Evolutionary conservation across 1,140 invertebrate genomes (phyloP).

Genomic region (Hyles euphorbiae): DNA sequence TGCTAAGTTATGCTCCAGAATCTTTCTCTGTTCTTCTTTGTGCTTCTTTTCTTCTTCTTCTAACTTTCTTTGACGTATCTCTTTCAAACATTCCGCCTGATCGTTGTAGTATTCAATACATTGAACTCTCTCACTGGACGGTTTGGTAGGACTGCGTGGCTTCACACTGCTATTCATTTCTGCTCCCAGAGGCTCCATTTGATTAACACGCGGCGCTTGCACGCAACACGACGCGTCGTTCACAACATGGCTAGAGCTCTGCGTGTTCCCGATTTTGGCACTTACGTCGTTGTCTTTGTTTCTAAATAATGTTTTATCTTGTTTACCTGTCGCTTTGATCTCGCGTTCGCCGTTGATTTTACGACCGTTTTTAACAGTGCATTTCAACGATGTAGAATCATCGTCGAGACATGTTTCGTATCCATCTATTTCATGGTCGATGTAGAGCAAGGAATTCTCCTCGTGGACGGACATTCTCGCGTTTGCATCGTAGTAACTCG

Average conservation of each 20-base stretch:
- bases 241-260: slow-evolving; percentile 38
- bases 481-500: slow-evolving; percentile 49
- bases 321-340: slow-evolving; percentile 66
- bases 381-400: slow-evolving; percentile 56
- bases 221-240: slow-evolving; percentile 45
- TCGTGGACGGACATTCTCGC: slow-evolving; percentile 59
- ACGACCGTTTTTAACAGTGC: slow-evolving; percentile 55
- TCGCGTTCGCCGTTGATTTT: slow-evolving; percentile 58
- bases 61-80: slow-evolving; percentile 59
- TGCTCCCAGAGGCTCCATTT: slow-evolving; percentile 67
- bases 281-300: slow-evolving; percentile 56
- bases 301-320: slow-evolving; percentile 53
- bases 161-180: slow-evolving; percentile 59
- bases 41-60: slow-evolving; percentile 57
- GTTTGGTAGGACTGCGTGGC: slow-evolving; percentile 56
- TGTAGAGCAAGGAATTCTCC: slow-evolving; percentile 55
- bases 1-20: slow-evolving; percentile 33
- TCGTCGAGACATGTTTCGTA: slow-evolving; percentile 74
- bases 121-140: slow-evolving; percentile 47
- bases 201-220: slow-evolving; percentile 66
- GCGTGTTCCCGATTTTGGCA: slow-evolving; percentile 56
- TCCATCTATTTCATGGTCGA: slow-evolving; percentile 72
- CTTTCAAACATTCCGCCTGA: slow-evolving; percentile 71
- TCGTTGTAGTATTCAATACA: slow-evolving; percentile 74
- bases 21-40: slow-evolving; percentile 29